A percentile compares a stretch with the other conserved stretches of the same genome.
These are phyloP conservation scores for Yponomeuta sedellus DNA, from an alignment of 2,888 invertebrate species.

Conservation along the genomic window DNA sequence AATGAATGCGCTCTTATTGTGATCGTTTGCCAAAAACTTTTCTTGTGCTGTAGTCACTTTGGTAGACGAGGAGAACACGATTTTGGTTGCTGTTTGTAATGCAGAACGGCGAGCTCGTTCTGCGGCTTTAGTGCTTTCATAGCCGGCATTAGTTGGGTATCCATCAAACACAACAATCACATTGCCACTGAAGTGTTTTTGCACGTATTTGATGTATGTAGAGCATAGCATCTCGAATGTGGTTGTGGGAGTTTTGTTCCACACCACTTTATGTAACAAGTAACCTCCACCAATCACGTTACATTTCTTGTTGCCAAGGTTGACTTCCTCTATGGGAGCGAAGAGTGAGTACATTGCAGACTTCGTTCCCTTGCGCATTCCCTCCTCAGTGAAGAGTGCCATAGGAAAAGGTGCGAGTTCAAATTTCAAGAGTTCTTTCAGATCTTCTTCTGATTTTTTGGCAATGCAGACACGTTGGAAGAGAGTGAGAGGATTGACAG, in stretches of 20 bases:
- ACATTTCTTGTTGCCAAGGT: too few relatives aligned
- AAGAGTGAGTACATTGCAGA: too few relatives aligned
- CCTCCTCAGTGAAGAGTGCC: conserved; percentile 22
- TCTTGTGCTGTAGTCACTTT: conserved; percentile 19
- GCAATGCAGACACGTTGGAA: conserved; percentile 21
- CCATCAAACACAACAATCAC: conserved; percentile 21
- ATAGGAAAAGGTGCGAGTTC: conserved; percentile 22
- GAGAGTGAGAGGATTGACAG: conserved; percentile 21
- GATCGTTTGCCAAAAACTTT: conserved; percentile 23
- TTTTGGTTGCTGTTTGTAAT: conserved; percentile 16
- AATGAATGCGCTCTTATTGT: conserved; percentile 21
- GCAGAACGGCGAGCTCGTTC: conserved; percentile 18
- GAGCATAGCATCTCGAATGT: too few relatives aligned
- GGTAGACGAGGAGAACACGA: conserved; percentile 19
- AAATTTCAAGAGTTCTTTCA: conserved; percentile 18
- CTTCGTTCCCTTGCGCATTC: conserved; percentile 19
- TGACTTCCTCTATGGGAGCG: too few relatives aligned
- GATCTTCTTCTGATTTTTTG: conserved; percentile 18
- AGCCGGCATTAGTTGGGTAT: conserved; percentile 17
- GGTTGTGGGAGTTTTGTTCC: too few relatives aligned
- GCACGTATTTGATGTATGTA: conserved; percentile 13
- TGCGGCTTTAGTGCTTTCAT: conserved; percentile 20
- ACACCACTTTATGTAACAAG: too few relatives aligned
- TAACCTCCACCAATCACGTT: too few relatives aligned
- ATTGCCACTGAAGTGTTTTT: conserved; percentile 19